Evolutionary conservation across 2,888 invertebrate genomes (phyloP).

Genomic region (Conistra vaccinii): DNA sequence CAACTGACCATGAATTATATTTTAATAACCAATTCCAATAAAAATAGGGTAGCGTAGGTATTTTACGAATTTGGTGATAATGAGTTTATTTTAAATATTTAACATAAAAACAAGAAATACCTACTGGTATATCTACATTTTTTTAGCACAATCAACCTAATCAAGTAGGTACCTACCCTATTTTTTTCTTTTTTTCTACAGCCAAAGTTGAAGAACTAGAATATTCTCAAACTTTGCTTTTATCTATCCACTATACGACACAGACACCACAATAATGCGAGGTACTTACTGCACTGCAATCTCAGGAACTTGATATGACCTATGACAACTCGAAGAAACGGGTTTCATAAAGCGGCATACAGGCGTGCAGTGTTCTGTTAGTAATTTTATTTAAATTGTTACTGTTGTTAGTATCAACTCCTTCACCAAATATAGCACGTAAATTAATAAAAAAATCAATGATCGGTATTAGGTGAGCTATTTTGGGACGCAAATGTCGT

Average conservation of each 20-base stretch:
- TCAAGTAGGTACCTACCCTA: neutral
- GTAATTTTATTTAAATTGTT: conserved; percentile 75
- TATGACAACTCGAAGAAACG: conserved; percentile 81
- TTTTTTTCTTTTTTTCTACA: neutral
- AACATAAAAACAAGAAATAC: neutral
- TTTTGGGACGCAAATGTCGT: neutral
- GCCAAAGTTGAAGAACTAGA: neutral
- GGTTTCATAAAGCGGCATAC: conserved; percentile 90
- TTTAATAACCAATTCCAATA: neutral
- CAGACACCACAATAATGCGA: conserved; percentile 43
- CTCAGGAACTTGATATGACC: conserved; percentile 86
- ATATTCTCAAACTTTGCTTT: conserved; percentile 4
- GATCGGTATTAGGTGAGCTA: conserved; percentile 42
- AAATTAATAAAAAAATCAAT: conserved; percentile 4
- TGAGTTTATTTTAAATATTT: neutral
- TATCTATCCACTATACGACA: conserved; percentile 11
- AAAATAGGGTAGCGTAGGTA: conserved; percentile 1
- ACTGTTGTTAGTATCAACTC: conserved; percentile 68
- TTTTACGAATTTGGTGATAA: neutral
- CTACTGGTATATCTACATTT: neutral
- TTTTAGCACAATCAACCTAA: neutral
- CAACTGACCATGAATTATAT: neutral
- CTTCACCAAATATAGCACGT: conserved; percentile 47
- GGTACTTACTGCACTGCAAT: conserved; percentile 89
- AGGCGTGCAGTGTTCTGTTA: conserved; percentile 90